Base-by-base conservation (phyloP, 2,113 vertebrate genomes). In the Bombycilla garrulus region DNA sequence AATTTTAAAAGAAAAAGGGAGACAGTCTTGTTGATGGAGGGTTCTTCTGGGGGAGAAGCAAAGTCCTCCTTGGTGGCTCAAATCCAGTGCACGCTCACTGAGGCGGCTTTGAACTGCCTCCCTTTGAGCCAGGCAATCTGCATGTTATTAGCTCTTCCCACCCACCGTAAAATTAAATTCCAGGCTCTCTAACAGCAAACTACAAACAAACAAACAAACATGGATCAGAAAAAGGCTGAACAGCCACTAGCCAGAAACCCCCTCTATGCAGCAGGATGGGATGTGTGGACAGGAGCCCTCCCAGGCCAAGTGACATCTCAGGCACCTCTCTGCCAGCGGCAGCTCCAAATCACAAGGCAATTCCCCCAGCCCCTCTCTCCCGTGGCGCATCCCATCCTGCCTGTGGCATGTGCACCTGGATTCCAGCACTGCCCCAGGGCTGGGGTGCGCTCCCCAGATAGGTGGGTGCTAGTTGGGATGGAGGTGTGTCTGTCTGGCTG, bases 121-220 rank as follows among this genome's bases (percentile, higher is more conserved):
- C 36, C 58, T 76, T 25, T 45, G 67, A 86, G 91, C 57, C 1
- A 6, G 54, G 81, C 53, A 86, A 72, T 81, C 73, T 87, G 90
- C 74, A 82, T 40, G 70, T 3, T 5, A 93, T 91, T 79, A 90
- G 85, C 74, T 86, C 50, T 44, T 80, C 81, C 88, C 12, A 0
- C 53, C n/a, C 0, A 0, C 51, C 0, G 0, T 2, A 5, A 87
- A 90, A 92, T 65, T 85, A 50, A 93, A 94, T 93, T 93, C 88
- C 90, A 92, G 54, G 72, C 76, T 67, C 53, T 94, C 70, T 31
- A 81, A 85, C 56, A 74, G 89, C 76, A 93, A 88, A 86, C 67
- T 90, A 62, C 84, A 89, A 91, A 89, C 94, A 95, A 93, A 95
- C 35, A 90, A 92, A 92, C 80, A 87, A 28, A 69, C 82, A 40